Conservation (phyloP, 2,797 vertebrate species). For the Scolopax rusticola region DNA sequence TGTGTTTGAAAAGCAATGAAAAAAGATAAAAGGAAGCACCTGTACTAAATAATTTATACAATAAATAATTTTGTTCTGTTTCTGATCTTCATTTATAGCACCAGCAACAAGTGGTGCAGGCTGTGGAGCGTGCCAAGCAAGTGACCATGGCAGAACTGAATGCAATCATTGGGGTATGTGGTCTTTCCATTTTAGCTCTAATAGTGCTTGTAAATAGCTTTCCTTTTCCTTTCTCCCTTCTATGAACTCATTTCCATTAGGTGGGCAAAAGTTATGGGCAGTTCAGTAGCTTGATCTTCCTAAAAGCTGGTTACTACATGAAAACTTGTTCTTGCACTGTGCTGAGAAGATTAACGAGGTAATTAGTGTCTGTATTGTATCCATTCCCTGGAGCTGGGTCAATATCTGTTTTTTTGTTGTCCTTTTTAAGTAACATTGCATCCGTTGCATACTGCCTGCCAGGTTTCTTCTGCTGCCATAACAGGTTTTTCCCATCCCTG, state of each 20-base stretch:
- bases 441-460: not conserved
- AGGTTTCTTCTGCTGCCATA: not conserved
- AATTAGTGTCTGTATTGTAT: not conserved
- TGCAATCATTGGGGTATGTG: slow-evolving; percentile 99
- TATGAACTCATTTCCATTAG: not conserved
- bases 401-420: not conserved
- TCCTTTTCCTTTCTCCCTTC: slow-evolving; percentile 36
- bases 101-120: slow-evolving; percentile 99
- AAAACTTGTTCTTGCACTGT: slow-evolving; percentile 22
- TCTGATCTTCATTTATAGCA: slow-evolving; percentile 89
- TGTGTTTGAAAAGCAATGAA: slow-evolving; percentile 42
- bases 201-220: slow-evolving; percentile 66
- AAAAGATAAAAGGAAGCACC: slow-evolving; percentile 6
- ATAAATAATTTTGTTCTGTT: slow-evolving; percentile 82
- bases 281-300: slow-evolving; percentile 18
- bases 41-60: slow-evolving; percentile 75
- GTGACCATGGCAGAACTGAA: slow-evolving; percentile 99
- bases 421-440: not conserved
- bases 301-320: slow-evolving; percentile 13
- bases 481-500: not conserved
- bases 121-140: slow-evolving; percentile 98
- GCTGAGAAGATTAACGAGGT: not conserved
- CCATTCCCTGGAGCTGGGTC: not conserved
- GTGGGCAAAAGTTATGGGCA: slow-evolving; percentile 22
- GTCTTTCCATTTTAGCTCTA: slow-evolving; percentile 80